Conservation (phyloP, 2,888 invertebrate species). For the Cerceris ruficornis region DNA sequence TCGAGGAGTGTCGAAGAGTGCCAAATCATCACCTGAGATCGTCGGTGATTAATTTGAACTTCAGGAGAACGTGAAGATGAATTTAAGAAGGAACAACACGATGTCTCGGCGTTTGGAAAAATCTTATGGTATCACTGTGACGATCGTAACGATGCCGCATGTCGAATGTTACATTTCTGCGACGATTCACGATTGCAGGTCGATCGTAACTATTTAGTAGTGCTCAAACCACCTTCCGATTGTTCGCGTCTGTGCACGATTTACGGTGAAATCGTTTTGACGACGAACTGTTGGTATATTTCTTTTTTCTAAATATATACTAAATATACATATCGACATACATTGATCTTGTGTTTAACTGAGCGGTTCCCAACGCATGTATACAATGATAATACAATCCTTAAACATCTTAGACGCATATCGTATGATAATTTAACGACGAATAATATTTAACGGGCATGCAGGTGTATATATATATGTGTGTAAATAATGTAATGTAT, state of each 20-base stretch:
- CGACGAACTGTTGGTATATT: no score
- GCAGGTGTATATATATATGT: slow-evolving; percentile 38
- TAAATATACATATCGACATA: slow-evolving; percentile 6
- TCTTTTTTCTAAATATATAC: neutral
- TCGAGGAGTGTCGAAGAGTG: no score
- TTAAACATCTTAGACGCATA: slow-evolving; percentile 27
- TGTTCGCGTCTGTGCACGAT: no score
- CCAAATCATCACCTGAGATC: neutral
- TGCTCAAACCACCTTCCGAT: no score
- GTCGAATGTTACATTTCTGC: neutral
- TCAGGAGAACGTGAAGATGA: neutral
- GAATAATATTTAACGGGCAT: slow-evolving; percentile 36
- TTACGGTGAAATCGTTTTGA: no score
- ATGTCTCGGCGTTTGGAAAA: slow-evolving; percentile 7
- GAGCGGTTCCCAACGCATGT: slow-evolving; percentile 23
- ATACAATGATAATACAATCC: slow-evolving; percentile 12
- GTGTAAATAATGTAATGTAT: slow-evolving; percentile 14
- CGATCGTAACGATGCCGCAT: slow-evolving; percentile 6
- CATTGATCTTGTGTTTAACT: slow-evolving; percentile 15
- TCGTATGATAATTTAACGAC: slow-evolving; percentile 42
- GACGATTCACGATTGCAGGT: neutral
- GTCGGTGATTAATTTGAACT: neutral
- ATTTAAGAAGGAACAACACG: slow-evolving; percentile 12
- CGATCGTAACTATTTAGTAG: neutral
- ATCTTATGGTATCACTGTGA: slow-evolving; percentile 1